phyloP scores from a whole-genome alignment of 2,888 invertebrate genomes.

The Dryocosmus kuriphilus region DNA sequence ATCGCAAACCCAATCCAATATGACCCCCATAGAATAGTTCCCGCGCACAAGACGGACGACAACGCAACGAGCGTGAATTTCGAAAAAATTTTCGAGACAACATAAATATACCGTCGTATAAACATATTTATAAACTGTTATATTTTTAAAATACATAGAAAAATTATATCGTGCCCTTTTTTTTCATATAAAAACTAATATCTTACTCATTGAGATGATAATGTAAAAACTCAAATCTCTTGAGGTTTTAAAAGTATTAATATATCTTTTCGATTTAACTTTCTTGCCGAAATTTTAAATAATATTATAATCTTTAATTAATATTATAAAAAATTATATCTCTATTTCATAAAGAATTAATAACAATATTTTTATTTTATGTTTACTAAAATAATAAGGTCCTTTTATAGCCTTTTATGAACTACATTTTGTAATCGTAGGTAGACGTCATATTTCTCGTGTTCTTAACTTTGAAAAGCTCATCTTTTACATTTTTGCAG shows the following conservation, averaged over 20 bases:
- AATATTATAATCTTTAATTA: neutral
- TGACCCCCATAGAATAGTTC: too few relatives aligned
- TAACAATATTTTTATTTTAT: neutral
- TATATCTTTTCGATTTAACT: neutral
- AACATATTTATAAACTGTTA: too few relatives aligned
- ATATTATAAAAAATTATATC: neutral
- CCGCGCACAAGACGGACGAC: too few relatives aligned
- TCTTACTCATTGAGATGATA: neutral
- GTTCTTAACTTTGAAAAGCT: conserved; percentile 9
- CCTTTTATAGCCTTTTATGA: neutral
- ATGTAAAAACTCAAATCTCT: conserved; percentile 15
- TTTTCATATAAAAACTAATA: too few relatives aligned
- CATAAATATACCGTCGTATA: too few relatives aligned
- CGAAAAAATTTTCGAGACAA: too few relatives aligned
- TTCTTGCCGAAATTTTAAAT: neutral
- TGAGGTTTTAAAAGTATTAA: conserved; percentile 21
- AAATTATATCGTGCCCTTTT: too few relatives aligned
- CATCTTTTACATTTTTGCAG: conserved; percentile 1
- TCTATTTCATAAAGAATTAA: neutral
- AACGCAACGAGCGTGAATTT: too few relatives aligned
- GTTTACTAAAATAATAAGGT: neutral
- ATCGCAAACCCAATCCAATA: too few relatives aligned
- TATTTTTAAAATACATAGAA: too few relatives aligned
- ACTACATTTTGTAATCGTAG: neutral
- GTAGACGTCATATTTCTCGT: neutral